Evolutionary conservation across 2,888 invertebrate species (phyloP).

Genomic region (Drosophila niveifrons): DNA sequence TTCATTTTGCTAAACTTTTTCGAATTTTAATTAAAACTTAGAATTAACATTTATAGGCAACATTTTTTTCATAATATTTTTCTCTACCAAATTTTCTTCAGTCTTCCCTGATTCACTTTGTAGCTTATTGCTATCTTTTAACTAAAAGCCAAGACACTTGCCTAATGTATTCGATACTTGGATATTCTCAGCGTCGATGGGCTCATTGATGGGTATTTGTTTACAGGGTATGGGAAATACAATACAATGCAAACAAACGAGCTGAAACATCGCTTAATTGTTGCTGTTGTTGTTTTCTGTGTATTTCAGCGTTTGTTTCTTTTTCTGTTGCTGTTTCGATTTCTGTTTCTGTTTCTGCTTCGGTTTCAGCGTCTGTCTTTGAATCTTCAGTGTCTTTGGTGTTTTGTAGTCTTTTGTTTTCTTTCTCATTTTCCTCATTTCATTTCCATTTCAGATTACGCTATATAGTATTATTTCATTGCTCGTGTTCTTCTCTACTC

Average conservation of each 20-base stretch:
- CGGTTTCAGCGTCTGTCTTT: constrained; percentile 1
- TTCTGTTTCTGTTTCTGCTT: constrained; percentile 10
- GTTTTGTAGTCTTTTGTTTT: constrained; percentile 22
- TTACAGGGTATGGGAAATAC: constrained; percentile 10
- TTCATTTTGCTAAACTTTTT: too few relatives aligned
- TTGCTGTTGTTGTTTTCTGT: constrained; percentile 11
- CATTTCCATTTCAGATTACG: constrained; percentile 12
- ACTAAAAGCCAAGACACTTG: background rate
- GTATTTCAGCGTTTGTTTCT: constrained; percentile 11
- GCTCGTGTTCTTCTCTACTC: constrained; percentile 1
- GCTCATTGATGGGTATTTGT: background rate
- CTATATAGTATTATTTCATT: constrained; percentile 1
- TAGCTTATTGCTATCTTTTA: too few relatives aligned
- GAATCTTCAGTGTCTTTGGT: background rate
- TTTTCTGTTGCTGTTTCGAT: constrained; percentile 20
- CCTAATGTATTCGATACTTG: background rate
- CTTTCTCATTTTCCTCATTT: constrained; percentile 17
- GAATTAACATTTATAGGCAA: too few relatives aligned
- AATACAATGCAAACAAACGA: background rate
- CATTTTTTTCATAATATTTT: too few relatives aligned
- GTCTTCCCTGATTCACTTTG: too few relatives aligned
- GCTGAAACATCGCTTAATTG: constrained; percentile 22
- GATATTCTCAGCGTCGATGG: too few relatives aligned
- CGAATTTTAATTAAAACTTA: too few relatives aligned
- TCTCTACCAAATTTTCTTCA: too few relatives aligned